Conservation (phyloP, 2,797 vertebrate species). For the Hoplostethus atlanticus region DNA sequence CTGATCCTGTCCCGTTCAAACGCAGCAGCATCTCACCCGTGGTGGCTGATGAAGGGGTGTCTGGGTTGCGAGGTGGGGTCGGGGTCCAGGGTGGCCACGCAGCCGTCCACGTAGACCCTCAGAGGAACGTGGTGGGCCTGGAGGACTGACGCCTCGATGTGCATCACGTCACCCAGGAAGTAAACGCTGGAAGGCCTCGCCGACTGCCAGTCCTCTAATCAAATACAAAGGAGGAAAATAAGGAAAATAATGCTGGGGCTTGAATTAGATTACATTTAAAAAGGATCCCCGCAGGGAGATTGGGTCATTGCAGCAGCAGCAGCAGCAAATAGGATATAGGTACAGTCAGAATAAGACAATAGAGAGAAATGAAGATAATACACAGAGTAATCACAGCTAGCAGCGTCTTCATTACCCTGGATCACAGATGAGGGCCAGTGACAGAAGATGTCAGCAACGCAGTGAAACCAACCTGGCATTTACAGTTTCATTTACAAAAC, state of each 20-base stretch:
- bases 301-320: slow-evolving; percentile 24
- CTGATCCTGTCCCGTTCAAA: too few relatives aligned
- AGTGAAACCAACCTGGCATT: too few relatives aligned
- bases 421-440: slow-evolving; percentile 16
- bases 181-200: slow-evolving; percentile 63
- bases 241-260: slow-evolving; percentile 41
- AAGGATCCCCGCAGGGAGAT: slow-evolving; percentile 41
- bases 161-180: slow-evolving; percentile 65
- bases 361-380: slow-evolving; percentile 3
- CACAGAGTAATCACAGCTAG: too few relatives aligned
- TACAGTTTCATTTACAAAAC: slow-evolving; percentile 3
- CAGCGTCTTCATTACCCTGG: too few relatives aligned
- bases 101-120: slow-evolving; percentile 75
- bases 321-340: slow-evolving; percentile 19
- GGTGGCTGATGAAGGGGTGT: slow-evolving; percentile 73
- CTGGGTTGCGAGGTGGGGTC: slow-evolving; percentile 38
- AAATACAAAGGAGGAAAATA: slow-evolving; percentile 40
- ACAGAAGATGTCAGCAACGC: neutral
- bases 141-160: slow-evolving; percentile 66
- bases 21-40: slow-evolving; percentile 61
- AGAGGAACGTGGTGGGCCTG: slow-evolving; percentile 63
- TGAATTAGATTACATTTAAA: slow-evolving; percentile 56
- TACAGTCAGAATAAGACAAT: slow-evolving; percentile 41
- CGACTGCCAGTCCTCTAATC: slow-evolving; percentile 77
- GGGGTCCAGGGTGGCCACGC: slow-evolving; percentile 58